These are phyloP conservation scores for Stegana nigrithorax DNA, from an alignment of 2,888 invertebrate genomes.

Conservation along the genomic window DNA sequence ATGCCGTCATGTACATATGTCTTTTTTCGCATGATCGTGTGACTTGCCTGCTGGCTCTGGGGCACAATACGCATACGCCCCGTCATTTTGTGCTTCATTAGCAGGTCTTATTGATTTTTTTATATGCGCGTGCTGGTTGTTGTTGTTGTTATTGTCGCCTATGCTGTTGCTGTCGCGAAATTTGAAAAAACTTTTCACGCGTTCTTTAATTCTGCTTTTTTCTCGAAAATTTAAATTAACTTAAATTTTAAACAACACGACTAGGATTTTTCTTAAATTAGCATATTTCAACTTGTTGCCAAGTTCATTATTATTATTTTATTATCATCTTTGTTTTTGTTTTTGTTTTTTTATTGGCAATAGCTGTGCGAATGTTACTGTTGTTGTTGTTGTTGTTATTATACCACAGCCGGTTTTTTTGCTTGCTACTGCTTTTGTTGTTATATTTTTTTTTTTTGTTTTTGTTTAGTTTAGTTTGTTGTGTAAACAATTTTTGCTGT, in stretches of 20 bases:
- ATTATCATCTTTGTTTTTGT: not conserved
- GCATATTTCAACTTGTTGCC: conserved; percentile 35
- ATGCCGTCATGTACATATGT: too few species aligned
- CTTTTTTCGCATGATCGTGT: conserved; percentile 52
- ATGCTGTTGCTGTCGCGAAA: too few species aligned
- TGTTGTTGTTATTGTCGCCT: too few species aligned
- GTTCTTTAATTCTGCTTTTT: conserved; percentile 9
- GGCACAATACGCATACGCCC: not conserved
- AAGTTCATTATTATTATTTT: conserved; percentile 24
- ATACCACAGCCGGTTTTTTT: not conserved
- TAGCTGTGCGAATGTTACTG: not conserved
- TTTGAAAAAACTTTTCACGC: too few species aligned
- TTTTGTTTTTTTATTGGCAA: conserved; percentile 14
- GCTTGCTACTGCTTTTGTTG: conserved; percentile 1
- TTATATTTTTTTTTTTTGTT: conserved; percentile 10
- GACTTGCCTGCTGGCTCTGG: conserved; percentile 19
- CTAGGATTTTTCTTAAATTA: conserved; percentile 42
- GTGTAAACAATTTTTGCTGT: conserved; percentile 53
- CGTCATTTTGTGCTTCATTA: not conserved
- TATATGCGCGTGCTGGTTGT: not conserved
- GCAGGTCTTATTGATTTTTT: not conserved
- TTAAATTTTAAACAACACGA: conserved; percentile 26
- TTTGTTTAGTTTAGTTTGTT: conserved; percentile 39
- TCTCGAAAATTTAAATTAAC: conserved; percentile 28
- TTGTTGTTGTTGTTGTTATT: too few species aligned